Evolutionary conservation across 2,113 vertebrate species (phyloP).

Genomic region (Leiothrix lutea): DNA sequence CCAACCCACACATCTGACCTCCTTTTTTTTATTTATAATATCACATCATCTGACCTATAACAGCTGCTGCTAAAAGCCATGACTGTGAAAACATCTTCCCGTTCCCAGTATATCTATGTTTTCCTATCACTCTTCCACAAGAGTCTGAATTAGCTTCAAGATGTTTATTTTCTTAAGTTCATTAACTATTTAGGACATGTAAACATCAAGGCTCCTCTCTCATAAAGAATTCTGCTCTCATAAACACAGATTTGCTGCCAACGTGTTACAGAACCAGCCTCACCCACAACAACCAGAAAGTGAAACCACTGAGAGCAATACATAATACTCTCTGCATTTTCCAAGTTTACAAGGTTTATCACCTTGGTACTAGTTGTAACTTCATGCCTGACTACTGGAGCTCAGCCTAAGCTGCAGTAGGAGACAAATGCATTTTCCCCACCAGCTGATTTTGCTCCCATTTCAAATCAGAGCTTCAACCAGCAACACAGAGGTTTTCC

Average conservation of each 20-base stretch:
- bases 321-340: neutral
- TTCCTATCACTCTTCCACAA: neutral
- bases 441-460: neutral
- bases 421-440: neutral
- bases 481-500: neutral
- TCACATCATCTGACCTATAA: neutral
- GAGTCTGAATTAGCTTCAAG: neutral
- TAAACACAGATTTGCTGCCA: neutral
- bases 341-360: neutral
- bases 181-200: neutral
- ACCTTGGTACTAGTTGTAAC: neutral
- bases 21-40: neutral
- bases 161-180: neutral
- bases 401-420: neutral
- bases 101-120: neutral
- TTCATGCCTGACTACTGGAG: neutral
- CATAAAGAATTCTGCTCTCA: neutral
- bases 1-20: neutral
- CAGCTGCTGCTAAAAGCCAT: constrained; percentile 3
- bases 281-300: neutral
- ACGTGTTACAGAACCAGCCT: neutral
- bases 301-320: neutral
- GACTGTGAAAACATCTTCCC: neutral
- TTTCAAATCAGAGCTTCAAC: neutral
- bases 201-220: neutral